A percentile compares a stretch with the other conserved stretches of the same genome.
Conservation (phyloP, 2,888 invertebrate genomes). For the Epinotia nisella region DNA sequence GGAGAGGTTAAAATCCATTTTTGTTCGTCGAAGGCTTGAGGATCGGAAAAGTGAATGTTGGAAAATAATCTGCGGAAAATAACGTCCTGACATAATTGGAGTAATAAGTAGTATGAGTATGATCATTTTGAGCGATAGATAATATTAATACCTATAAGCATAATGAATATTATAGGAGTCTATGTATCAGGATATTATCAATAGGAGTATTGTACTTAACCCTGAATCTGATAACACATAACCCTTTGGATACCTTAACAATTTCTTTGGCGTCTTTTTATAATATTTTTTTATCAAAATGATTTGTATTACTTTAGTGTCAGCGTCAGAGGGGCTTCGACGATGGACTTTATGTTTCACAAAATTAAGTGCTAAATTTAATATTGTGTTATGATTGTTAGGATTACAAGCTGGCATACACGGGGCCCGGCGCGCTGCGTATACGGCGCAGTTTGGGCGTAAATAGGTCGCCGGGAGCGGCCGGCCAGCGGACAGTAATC, state of each 20-base stretch:
- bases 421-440: not conserved
- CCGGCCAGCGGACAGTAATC: constrained; percentile 37
- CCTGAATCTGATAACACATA: too few relatives aligned
- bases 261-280: too few relatives aligned
- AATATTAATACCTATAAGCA: not conserved
- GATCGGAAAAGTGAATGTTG: constrained; percentile 18
- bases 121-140: not conserved
- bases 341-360: too few relatives aligned
- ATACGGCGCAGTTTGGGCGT: constrained; percentile 3
- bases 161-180: too few relatives aligned
- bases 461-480: constrained; percentile 35
- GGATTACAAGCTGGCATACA: not conserved
- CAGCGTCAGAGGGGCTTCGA: too few relatives aligned
- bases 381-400: not conserved
- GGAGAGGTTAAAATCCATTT: not conserved
- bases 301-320: too few relatives aligned
- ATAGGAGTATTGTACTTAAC: too few relatives aligned
- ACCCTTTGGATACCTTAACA: too few relatives aligned
- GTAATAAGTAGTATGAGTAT: constrained; percentile 3
- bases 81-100: constrained; percentile 17
- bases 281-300: too few relatives aligned
- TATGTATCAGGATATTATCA: too few relatives aligned
- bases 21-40: not conserved
- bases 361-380: too few relatives aligned
- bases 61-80: constrained; percentile 17